Percentiles rank a stretch among this genome's conserved stretches.
Conservation (phyloP, 2,113 vertebrate genomes). For the Gavialis gangeticus region DNA sequence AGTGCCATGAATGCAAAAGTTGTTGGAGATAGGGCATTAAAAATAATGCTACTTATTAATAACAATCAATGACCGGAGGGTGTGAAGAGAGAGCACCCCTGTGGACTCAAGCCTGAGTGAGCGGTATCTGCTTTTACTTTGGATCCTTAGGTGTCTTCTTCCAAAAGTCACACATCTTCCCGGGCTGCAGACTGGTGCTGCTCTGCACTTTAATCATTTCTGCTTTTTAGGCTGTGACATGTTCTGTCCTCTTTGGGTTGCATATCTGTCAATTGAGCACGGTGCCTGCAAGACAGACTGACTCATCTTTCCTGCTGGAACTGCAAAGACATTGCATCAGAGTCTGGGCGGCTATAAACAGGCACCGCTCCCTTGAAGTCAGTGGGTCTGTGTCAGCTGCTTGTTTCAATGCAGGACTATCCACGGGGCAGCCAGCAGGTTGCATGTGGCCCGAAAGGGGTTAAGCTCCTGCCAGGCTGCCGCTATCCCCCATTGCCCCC, state of each 20-base stretch:
- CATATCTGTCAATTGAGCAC: background rate
- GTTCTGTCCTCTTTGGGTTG: background rate
- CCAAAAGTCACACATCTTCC: background rate
- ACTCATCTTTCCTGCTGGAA: background rate
- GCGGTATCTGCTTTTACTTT: background rate
- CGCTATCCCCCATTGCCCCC: too few species aligned
- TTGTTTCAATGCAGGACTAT: too few species aligned
- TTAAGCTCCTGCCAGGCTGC: too few species aligned
- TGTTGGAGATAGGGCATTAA: background rate
- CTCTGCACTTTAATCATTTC: background rate
- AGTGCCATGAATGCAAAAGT: background rate
- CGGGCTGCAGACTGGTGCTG: background rate
- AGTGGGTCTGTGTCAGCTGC: too few species aligned
- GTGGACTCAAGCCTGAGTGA: background rate
- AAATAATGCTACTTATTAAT: constrained; percentile 5
- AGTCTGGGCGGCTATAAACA: background rate
- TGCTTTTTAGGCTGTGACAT: background rate
- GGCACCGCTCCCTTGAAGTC: background rate
- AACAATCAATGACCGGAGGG: background rate
- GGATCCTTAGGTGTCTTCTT: constrained; percentile 33
- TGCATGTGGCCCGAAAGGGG: too few species aligned
- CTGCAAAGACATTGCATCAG: background rate
- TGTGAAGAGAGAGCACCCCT: background rate
- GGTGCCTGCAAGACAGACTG: background rate
- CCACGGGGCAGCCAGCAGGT: too few species aligned